These are phyloP conservation scores for Caenorhabditis macrosperma DNA, from an alignment of 2,888 invertebrate species.

Conservation along the genomic window DNA sequence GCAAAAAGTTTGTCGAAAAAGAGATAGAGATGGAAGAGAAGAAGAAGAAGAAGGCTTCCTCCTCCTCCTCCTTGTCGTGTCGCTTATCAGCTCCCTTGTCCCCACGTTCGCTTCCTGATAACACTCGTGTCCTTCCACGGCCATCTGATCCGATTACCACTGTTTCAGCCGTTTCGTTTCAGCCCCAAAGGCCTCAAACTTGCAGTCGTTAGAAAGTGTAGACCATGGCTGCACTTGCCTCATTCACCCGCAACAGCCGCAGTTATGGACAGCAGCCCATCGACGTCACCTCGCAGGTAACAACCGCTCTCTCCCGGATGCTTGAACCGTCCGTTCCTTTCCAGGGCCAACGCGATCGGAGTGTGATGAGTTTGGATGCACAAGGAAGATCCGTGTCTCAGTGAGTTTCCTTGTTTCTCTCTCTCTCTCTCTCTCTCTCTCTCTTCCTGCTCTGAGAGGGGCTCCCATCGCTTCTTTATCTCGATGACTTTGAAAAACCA, in stretches of 20 bases:
- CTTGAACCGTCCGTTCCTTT: not conserved
- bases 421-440: not conserved
- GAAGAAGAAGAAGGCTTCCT: slow-evolving; percentile 6
- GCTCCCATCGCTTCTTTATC: too few species aligned
- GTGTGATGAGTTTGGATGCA: slow-evolving; percentile 50
- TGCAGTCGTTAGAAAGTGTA: slow-evolving; percentile 38
- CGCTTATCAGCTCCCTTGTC: slow-evolving; percentile 28
- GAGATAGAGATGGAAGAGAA: slow-evolving; percentile 21
- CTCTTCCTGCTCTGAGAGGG: not conserved
- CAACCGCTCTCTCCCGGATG: not conserved
- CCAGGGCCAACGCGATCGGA: slow-evolving; percentile 53
- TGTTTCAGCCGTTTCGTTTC: slow-evolving; percentile 25
- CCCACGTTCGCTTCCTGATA: slow-evolving; percentile 48
- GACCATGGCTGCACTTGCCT: slow-evolving; percentile 67
- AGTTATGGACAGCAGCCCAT: slow-evolving; percentile 66
- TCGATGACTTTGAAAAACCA: too few species aligned
- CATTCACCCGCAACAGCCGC: slow-evolving; percentile 65
- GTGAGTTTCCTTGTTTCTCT: slow-evolving; percentile 46
- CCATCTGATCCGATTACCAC: slow-evolving; percentile 50
- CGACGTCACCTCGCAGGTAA: slow-evolving; percentile 59
- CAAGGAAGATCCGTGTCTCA: slow-evolving; percentile 60
- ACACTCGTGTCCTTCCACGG: slow-evolving; percentile 15
- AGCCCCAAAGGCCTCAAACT: slow-evolving; percentile 32
- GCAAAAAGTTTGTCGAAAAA: slow-evolving; percentile 33
- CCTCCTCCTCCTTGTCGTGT: slow-evolving; percentile 3